These are phyloP conservation scores for Platycercus adscitus DNA, from an alignment of 2,113 vertebrate species.

Conservation along the genomic window DNA sequence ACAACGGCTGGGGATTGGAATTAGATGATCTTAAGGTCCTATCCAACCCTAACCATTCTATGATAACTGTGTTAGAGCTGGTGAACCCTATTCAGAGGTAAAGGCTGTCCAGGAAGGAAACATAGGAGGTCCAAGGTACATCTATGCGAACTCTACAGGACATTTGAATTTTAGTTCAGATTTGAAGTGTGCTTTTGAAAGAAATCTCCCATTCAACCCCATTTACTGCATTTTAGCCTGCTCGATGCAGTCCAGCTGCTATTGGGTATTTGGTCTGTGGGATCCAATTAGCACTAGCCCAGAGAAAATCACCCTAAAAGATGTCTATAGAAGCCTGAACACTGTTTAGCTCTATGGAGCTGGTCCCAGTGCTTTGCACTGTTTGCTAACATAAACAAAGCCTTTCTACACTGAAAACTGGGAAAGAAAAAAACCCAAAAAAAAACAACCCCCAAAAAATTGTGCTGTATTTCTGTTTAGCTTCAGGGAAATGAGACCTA, in stretches of 20 bases:
- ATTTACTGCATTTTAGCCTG: neutral
- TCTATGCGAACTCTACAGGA: neutral
- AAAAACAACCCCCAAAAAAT: neutral
- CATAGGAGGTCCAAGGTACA: rapidly evolving
- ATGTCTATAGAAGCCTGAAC: neutral
- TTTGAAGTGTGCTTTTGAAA: neutral
- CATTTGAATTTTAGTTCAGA: neutral
- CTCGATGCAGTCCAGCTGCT: neutral
- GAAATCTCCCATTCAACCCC: neutral
- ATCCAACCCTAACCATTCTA: neutral
- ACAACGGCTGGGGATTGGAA: neutral
- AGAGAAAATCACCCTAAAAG: neutral
- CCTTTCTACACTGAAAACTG: neutral
- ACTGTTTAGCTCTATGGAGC: neutral
- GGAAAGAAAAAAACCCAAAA: neutral
- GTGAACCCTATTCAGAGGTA: neutral
- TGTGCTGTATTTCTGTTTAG: neutral
- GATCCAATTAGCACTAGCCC: neutral
- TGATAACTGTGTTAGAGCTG: neutral
- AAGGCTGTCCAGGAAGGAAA: neutral
- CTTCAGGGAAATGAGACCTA: neutral
- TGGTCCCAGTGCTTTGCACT: neutral
- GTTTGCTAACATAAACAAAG: neutral
- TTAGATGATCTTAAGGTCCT: neutral
- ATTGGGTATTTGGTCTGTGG: neutral